Evolutionary conservation across 2,888 invertebrate genomes (phyloP).

Genomic region (Cacoxenus indagator): DNA sequence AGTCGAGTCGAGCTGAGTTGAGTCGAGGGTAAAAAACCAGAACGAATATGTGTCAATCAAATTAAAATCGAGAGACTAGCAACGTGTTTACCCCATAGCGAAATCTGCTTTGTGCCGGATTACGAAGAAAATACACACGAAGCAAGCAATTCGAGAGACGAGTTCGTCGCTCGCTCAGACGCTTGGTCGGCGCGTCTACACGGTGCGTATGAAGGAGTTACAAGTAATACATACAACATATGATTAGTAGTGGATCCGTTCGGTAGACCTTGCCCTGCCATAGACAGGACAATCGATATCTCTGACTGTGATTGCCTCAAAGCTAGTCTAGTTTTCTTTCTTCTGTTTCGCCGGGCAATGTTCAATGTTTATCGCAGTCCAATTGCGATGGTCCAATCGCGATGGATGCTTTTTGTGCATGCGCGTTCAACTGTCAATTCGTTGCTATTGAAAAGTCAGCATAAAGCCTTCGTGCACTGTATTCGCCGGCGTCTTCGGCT

Average conservation of each 20-base stretch:
- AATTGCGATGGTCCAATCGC: too few species aligned
- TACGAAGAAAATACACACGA: conserved; percentile 47
- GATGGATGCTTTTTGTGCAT: conserved; percentile 45
- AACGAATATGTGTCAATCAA: conserved; percentile 65
- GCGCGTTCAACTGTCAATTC: conserved; percentile 71
- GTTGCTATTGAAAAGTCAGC: conserved; percentile 70
- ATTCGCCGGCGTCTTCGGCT: neutral
- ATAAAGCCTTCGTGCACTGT: too few species aligned
- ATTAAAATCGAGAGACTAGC: conserved; percentile 26
- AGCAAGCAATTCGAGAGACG: neutral
- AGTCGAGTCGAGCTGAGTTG: too few species aligned
- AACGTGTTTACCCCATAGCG: conserved; percentile 44
- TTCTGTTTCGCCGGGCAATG: too few species aligned
- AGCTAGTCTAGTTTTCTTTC: too few species aligned
- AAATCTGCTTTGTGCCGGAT: conserved; percentile 49
- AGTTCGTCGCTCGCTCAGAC: neutral
- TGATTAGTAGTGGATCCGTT: too few species aligned
- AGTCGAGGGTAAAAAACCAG: too few species aligned
- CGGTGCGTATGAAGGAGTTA: neutral
- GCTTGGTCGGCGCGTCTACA: neutral
- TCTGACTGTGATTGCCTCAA: too few species aligned
- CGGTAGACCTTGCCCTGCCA: too few species aligned
- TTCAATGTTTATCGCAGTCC: conserved; percentile 24
- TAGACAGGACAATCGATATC: too few species aligned
- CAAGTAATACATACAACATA: too few species aligned